These are phyloP conservation scores for Catharus ustulatus DNA, from an alignment of 2,797 vertebrate species.

Conservation along the genomic window DNA sequence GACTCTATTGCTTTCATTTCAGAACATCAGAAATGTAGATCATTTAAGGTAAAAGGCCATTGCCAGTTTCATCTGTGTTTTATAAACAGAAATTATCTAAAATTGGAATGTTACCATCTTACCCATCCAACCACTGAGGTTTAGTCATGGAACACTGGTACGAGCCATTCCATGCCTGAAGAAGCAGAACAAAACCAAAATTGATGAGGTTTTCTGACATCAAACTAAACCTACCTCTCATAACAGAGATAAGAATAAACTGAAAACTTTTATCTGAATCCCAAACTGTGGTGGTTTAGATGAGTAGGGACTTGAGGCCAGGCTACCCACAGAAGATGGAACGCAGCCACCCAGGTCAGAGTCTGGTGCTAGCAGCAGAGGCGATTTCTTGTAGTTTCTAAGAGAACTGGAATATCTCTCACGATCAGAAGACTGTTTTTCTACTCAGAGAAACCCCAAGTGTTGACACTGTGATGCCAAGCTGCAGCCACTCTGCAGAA, in stretches of 20 bases:
- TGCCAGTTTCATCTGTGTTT: not conserved
- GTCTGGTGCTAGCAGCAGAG: not conserved
- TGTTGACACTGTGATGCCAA: not conserved
- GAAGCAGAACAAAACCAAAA: not conserved
- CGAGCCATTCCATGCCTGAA: not conserved
- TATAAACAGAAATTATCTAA: slow-evolving; percentile 3
- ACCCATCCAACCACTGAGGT: not conserved
- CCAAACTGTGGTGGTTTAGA: not conserved
- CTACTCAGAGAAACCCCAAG: not conserved
- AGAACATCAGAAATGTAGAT: not conserved
- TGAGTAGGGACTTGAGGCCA: not conserved
- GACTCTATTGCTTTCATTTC: not conserved
- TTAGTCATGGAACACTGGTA: not conserved
- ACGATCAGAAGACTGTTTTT: not conserved
- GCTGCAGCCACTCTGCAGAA: not conserved
- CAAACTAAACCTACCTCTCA: not conserved
- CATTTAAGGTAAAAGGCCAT: not conserved
- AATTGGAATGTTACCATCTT: not conserved
- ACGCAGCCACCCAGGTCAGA: not conserved
- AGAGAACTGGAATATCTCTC: not conserved
- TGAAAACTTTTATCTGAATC: not conserved
- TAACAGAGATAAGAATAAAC: not conserved
- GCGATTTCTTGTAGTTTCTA: not conserved
- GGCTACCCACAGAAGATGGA: not conserved
- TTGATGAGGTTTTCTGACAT: not conserved